phyloP scores from a whole-genome alignment of 2,888 invertebrate species.

The Mythimna albipuncta region DNA sequence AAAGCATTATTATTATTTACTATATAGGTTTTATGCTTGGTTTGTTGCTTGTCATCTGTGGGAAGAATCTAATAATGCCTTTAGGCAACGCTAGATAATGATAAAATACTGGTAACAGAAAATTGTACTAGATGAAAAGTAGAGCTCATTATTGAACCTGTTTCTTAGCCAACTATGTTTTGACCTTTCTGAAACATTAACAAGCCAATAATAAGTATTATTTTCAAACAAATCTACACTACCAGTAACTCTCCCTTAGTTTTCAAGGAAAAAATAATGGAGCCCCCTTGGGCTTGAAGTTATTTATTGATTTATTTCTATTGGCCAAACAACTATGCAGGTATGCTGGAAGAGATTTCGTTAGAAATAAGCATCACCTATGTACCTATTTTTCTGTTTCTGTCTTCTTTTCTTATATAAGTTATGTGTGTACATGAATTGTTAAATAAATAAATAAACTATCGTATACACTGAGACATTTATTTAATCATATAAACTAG shows the following conservation, averaged over 20 bases:
- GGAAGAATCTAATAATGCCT: constrained; percentile 30
- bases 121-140: constrained; percentile 18
- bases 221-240: background rate
- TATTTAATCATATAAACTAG: too few species aligned
- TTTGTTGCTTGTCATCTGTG: constrained; percentile 22
- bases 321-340: too few species aligned
- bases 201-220: background rate
- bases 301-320: too few species aligned
- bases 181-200: background rate
- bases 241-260: background rate
- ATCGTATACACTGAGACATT: too few species aligned
- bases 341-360: too few species aligned
- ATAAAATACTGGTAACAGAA: constrained; percentile 12
- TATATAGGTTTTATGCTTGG: constrained; percentile 8
- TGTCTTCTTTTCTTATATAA: too few species aligned
- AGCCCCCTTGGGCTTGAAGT: too few species aligned
- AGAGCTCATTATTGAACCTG: background rate
- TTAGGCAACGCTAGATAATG: constrained; percentile 3
- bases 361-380: too few species aligned
- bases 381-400: too few species aligned
- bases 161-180: background rate
- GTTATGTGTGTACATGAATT: too few species aligned
- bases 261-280: too few species aligned
- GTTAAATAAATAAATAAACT: too few species aligned
- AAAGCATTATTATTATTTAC: constrained; percentile 1